These are phyloP conservation scores for Pasiphila rectangulata DNA, from an alignment of 2,888 invertebrate genomes.

Conservation along the genomic window DNA sequence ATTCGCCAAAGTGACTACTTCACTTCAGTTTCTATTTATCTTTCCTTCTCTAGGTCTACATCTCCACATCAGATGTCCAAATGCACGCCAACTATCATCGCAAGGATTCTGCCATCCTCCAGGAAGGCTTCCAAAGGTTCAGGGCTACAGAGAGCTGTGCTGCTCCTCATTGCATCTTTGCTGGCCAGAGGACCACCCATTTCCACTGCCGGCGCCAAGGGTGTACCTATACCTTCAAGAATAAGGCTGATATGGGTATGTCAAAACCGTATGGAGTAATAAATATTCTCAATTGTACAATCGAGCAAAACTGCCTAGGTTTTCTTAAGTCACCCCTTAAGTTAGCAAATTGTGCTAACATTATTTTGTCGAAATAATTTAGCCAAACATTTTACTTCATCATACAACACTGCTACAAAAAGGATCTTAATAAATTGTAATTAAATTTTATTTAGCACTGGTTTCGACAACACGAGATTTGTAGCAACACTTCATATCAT, in stretches of 20 bases:
- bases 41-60: slow-evolving; percentile 86
- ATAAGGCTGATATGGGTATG: slow-evolving; percentile 99
- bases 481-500: too few species aligned
- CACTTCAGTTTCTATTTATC: too few species aligned
- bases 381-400: too few species aligned
- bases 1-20: too few species aligned
- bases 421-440: background rate
- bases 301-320: too few species aligned
- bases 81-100: slow-evolving; percentile 99
- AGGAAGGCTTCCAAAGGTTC: slow-evolving; percentile 98
- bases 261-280: too few species aligned
- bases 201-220: slow-evolving; percentile 96
- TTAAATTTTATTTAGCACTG: background rate
- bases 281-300: too few species aligned
- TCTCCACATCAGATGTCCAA: slow-evolving; percentile 99
- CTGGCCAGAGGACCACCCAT: slow-evolving; percentile 97
- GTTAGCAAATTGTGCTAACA: background rate
- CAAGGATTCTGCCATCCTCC: slow-evolving; percentile 98
- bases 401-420: too few species aligned
- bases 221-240: slow-evolving; percentile 98
- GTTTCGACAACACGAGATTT: background rate
- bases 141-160: slow-evolving; percentile 97
- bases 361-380: too few species aligned
- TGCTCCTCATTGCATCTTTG: slow-evolving; percentile 94
- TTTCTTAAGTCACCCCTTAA: too few species aligned